Evolutionary conservation across 1,140 invertebrate species (phyloP), one percentile per base, ranked within the genome.

Genomic region (Campoletis sonorensis): DNA sequence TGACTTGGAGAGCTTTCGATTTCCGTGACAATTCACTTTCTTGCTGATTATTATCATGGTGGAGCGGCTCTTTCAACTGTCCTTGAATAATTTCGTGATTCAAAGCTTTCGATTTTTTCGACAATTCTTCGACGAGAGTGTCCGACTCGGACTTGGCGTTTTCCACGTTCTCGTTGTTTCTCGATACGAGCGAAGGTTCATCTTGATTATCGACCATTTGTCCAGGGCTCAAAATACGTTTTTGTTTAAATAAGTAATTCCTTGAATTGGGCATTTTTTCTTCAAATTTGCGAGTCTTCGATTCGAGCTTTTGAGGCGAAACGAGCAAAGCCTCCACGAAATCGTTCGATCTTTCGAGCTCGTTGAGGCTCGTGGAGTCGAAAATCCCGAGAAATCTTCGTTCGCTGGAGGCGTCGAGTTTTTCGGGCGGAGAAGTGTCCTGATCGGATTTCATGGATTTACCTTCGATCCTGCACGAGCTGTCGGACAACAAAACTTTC

Each of bases 261-360:
- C 84, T 82, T 15, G 89, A 71, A 67, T 86, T 87, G 0, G 91
- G 91, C 91, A 92, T 92, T 83, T 90, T 91, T 18, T 91, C 91
- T 64, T 92, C 91, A 72, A 89, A 92, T 40, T 91, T 92, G 16
- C 87, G 86, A 1, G 89, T 82, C 23, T 86, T 91, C 8, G 88
- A 68, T n/a, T 92, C 88, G 26, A 91, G 91, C n/a, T 89, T 84
- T 18, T 81, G 51, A 7, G 82, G 64, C 1, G 40, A 54, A 18
- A 77, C 82, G 11, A 81, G 8, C 11, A 18, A 45, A 13, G 5
- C 13, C 40, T 45, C n/a, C 73, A 80, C n/a, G 61, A 45, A 78
- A 27, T 87, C 83, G 58, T 61, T 68, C 1, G 81, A 40, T 37
- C 85, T 80, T 16, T 86, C 85, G 30, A 51, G 40, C 40, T 45